Base-by-base conservation (phyloP, 2,888 invertebrate genomes). In the Lithophane ornitopus region DNA sequence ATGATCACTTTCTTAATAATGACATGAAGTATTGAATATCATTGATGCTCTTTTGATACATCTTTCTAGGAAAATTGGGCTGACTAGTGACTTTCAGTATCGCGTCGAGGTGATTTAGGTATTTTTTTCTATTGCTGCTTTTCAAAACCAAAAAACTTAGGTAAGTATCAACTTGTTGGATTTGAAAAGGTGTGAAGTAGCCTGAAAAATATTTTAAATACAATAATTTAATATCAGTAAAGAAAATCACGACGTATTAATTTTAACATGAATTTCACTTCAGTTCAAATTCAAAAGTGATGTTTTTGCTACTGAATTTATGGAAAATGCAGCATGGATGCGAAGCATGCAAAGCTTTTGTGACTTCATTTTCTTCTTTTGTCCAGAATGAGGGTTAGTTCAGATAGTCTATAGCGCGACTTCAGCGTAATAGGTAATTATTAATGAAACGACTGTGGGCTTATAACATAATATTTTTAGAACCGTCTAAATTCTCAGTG, bases 1-100 rank as follows among this genome's bases (percentile, higher is more conserved):
- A 39, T 54, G 46, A 62, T 46, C 19, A 41, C 62, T 52, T 28
- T 44, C 22, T 71, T 59, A 65, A 74, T 62, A 65, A 74, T 80
- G 8, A 49, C 22, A 49, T 49, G 70, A 70, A 16, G 34, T 63
- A 63, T 76, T 54, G 70, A 54, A 26, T 54, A 44, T 16, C 56
- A 65, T 74, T 80, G 67, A 68, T 39, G n/a, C 56, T 68, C 56
- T 41, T 12, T 52, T 52, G 34, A 39, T n/a, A 52, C 1, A 16
- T 39, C 0, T 19, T 54, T 39, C 39, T 39, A 12, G 39, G 19
- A 39, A 26, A n/a, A 19, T 4, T 68, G 8, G 7, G 12, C 52
- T 67, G 16, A 52, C 34, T 28, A 11, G n/a, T 52, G n/a, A 3
- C 11, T 39, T 34, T 49, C 22, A 19, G 62, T 41, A 11, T 41